Evolutionary conservation across 2,113 vertebrate genomes (phyloP).

Genomic region (Hippocampus abdominalis): DNA sequence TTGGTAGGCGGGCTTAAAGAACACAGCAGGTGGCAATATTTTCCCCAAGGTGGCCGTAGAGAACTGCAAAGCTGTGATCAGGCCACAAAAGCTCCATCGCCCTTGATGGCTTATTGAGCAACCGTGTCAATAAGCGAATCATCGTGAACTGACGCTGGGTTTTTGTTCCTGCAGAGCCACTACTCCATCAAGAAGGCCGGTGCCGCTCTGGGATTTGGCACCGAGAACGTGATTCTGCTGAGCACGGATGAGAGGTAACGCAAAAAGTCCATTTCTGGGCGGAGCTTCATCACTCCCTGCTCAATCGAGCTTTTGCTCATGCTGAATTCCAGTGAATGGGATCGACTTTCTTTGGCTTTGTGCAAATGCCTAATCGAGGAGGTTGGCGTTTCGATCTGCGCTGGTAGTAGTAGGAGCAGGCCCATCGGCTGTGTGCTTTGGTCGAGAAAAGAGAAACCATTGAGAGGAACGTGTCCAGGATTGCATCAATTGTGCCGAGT

Average conservation of each 20-base stretch:
- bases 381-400: no score
- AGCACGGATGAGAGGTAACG: slow-evolving; percentile 85
- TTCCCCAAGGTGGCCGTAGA: slow-evolving; percentile 4
- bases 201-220: slow-evolving; percentile 92
- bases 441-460: neutral
- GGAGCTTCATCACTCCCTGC: no score
- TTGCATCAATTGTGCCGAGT: neutral
- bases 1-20: no score
- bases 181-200: slow-evolving; percentile 99
- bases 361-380: no score
- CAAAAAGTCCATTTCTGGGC: neutral
- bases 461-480: neutral
- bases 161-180: slow-evolving; percentile 82
- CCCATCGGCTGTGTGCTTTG: neutral
- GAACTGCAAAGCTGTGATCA: slow-evolving; percentile 11
- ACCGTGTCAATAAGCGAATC: slow-evolving; percentile 1
- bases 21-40: neutral
- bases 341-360: neutral
- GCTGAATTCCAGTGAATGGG: neutral
- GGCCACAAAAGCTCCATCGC: neutral
- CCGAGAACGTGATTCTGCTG: slow-evolving; percentile 93
- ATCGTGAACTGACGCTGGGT: neutral
- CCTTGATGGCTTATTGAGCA: neutral
- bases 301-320: no score
- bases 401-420: neutral